A percentile compares a stretch with the other conserved stretches of the same genome.
phyloP scores from a whole-genome alignment of 2,797 vertebrate species.

The Semaprochilodus insignis region DNA sequence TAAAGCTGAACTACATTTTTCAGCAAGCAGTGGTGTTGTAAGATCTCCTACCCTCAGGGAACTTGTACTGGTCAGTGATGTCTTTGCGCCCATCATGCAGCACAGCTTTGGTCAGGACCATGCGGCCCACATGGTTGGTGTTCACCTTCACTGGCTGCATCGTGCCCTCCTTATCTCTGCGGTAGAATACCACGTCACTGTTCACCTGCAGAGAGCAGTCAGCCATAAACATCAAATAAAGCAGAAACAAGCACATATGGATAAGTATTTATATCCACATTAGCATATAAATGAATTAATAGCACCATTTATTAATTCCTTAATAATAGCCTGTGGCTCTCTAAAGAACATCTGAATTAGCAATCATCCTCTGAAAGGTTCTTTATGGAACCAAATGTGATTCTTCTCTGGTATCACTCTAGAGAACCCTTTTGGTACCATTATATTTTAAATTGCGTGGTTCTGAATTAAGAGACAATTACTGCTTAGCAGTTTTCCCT shows the following conservation, averaged over 20 bases:
- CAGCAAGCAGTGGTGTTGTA: neutral
- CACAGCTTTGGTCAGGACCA: slow-evolving; percentile 89
- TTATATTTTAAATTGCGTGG: neutral
- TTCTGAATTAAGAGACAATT: neutral
- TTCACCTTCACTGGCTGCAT: slow-evolving; percentile 81
- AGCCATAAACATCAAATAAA: neutral
- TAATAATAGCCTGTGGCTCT: neutral
- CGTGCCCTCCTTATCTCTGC: slow-evolving; percentile 82
- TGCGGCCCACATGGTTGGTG: slow-evolving; percentile 81
- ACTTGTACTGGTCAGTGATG: slow-evolving; percentile 92
- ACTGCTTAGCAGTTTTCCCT: neutral
- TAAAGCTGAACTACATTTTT: neutral
- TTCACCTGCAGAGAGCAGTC: slow-evolving; percentile 82
- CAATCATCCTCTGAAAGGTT: neutral
- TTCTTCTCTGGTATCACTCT: too few species aligned
- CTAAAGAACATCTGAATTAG: neutral
- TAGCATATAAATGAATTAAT: neutral
- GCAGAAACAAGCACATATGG: neutral
- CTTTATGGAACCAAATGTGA: too few species aligned
- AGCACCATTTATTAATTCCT: neutral
- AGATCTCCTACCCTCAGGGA: slow-evolving; percentile 86
- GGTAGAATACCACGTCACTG: slow-evolving; percentile 90
- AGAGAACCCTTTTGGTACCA: neutral
- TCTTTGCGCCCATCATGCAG: slow-evolving; percentile 79
- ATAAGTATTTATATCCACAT: neutral